Evolutionary conservation across 2,797 vertebrate genomes (phyloP), one percentile per base, ranked within the genome.

Genomic region (Poeciliopsis turneri): DNA sequence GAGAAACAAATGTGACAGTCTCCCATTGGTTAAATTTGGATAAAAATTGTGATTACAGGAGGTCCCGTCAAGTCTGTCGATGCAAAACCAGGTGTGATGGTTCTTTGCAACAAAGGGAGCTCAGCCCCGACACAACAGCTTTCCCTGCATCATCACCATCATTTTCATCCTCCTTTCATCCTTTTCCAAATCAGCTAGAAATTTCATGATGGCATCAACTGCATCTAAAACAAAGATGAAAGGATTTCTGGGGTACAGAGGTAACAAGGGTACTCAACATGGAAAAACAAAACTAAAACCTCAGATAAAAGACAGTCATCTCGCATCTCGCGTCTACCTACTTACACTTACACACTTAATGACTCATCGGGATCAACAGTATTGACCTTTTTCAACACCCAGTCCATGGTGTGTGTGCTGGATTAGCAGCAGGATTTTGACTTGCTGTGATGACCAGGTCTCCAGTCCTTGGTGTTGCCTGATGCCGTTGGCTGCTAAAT

Each of bases 11-110:
- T 20, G 64, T 46, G 74, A 78, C 74, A 45, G 66, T 8, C 33
- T 64, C 23, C 49, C 59, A 25, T 41, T 81, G 79, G 51, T 78
- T 30, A 68, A 72, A 83, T 80, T 70, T 0, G 46, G 45, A 83
- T 75, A 28, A 69, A 73, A 6, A 12, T 43, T 46, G 71, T 76
- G 46, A 41, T 30, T 51, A 57, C 47, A 36, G 11, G 39, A 81
- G 39, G 10, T 12, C 23, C 8, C 18, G 5, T 78, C 36, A 7
- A 33, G 74, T 28, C 18, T 13, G 72, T 70, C 28, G 9, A 5
- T 13, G 72, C 20, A 77, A 90, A 92, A 88, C 75, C 86, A 92
- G 93, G 83, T 86, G 92, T 80, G 68, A 71, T 46, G 74, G 41
- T 61, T 72, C 75, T 23, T 69, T 33, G 1, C 18, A 36, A 45